A percentile compares a stretch with the other conserved stretches of the same genome.
Conservation (phyloP, 2,888 invertebrate genomes). For the Erpobdella octoculata region DNA sequence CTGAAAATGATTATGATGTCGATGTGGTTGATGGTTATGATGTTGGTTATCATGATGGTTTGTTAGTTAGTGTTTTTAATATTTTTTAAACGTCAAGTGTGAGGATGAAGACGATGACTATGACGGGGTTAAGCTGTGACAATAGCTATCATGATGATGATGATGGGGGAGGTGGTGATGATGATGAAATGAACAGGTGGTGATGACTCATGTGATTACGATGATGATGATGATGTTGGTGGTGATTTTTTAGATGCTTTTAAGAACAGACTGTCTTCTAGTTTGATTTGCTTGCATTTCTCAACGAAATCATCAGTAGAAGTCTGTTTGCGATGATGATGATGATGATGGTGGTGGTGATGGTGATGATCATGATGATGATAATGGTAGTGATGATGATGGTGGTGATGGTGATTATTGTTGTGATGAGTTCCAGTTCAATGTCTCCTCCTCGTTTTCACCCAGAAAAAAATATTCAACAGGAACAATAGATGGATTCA, state of each 20-base stretch:
- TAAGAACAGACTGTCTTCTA: no score
- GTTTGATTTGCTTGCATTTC: no score
- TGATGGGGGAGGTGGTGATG: background rate
- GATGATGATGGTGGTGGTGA: background rate
- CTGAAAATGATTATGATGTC: background rate
- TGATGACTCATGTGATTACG: background rate
- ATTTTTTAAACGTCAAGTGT: no score
- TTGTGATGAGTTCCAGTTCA: background rate
- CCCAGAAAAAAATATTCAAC: no score
- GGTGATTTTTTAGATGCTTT: background rate
- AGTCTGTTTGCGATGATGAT: background rate
- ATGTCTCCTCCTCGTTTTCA: background rate
- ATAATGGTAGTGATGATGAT: background rate
- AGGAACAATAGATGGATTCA: no score
- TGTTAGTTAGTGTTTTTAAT: no score
- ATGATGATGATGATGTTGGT: background rate
- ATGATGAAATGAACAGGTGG: background rate
- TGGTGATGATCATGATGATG: background rate
- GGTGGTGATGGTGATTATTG: constrained; percentile 3
- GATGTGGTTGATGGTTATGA: background rate
- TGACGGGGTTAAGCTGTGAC: no score
- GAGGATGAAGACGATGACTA: background rate
- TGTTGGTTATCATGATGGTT: background rate
- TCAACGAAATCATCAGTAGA: background rate
- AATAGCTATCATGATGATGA: background rate